A percentile compares a stretch with the other conserved stretches of the same genome.
Conservation (phyloP, 2,888 invertebrate genomes). For the Cantharis nigra region DNA sequence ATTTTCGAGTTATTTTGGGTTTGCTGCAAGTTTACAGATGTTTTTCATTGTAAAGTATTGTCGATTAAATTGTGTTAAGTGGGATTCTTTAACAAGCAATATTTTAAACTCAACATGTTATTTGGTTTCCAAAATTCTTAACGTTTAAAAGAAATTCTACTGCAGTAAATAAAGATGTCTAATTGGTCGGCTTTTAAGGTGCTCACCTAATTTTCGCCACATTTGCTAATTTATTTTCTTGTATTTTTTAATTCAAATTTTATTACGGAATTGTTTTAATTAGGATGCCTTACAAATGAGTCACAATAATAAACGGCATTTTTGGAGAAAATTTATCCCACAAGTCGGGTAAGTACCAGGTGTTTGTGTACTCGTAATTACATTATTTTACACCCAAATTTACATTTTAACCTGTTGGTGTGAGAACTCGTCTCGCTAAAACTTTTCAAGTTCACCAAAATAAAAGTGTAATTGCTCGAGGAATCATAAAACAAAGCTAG, state of each 20-base stretch:
- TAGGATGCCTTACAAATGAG: slow-evolving; percentile 33
- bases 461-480: not conserved
- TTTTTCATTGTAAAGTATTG: slow-evolving; percentile 36
- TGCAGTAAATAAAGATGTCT: not conserved
- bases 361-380: slow-evolving; percentile 8
- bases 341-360: slow-evolving; percentile 21
- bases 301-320: slow-evolving; percentile 25
- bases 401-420: not conserved
- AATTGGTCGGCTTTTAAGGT: not conserved
- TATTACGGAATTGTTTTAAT: slow-evolving; percentile 23
- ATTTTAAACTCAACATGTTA: slow-evolving; percentile 26
- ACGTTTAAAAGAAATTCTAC: not conserved
- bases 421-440: not conserved
- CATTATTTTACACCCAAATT: not conserved
- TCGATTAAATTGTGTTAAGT: slow-evolving; percentile 39
- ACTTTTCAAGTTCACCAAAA: not conserved
- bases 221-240: not conserved
- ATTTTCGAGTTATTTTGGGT: slow-evolving; percentile 31
- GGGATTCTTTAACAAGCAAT: slow-evolving; percentile 28
- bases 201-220: not conserved
- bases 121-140: slow-evolving; percentile 24
- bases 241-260: slow-evolving; percentile 27
- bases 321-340: slow-evolving; percentile 27
- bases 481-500: not conserved
- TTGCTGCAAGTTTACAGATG: slow-evolving; percentile 33